A percentile compares a stretch with the other conserved stretches of the same genome.
Evolutionary conservation across 2,888 invertebrate species (phyloP).

Genomic region (Cephus spinipes): DNA sequence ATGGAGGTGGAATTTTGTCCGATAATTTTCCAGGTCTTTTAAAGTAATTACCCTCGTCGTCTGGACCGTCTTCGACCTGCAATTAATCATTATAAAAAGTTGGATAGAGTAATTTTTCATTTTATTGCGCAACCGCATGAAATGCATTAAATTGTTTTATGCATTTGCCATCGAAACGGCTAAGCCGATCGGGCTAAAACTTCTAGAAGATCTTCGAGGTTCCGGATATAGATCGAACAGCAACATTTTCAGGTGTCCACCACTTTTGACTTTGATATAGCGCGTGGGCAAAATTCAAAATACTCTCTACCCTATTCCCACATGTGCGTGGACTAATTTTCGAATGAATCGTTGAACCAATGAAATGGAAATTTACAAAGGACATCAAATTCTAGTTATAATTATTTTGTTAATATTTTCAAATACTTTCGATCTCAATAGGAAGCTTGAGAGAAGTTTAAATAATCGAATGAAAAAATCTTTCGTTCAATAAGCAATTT

Average conservation of each 20-base stretch:
- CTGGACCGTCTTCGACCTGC: constrained; percentile 83
- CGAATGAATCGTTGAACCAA: not conserved
- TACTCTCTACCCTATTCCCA: no score
- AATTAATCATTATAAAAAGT: constrained; percentile 39
- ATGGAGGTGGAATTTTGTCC: constrained; percentile 91
- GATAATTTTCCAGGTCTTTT: constrained; percentile 92
- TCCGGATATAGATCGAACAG: no score
- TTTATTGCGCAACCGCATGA: not conserved
- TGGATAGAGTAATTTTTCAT: not conserved
- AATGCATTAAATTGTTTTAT: not conserved
- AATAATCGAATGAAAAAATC: not conserved
- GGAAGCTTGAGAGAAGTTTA: not conserved
- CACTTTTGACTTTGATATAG: no score
- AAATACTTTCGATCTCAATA: not conserved
- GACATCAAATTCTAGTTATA: no score
- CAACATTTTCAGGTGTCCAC: no score
- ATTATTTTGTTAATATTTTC: not conserved
- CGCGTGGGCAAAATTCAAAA: no score
- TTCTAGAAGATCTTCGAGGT: no score
- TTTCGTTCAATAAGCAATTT: not conserved
- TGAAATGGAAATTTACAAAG: not conserved
- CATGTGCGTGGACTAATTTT: no score
- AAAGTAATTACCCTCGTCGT: constrained; percentile 89
- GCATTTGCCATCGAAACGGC: not conserved
- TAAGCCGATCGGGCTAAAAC: not conserved